Evolutionary conservation across 2,888 invertebrate species (phyloP), one percentile per base, ranked within the genome.

Genomic region (Holacanthella duospinosa): DNA sequence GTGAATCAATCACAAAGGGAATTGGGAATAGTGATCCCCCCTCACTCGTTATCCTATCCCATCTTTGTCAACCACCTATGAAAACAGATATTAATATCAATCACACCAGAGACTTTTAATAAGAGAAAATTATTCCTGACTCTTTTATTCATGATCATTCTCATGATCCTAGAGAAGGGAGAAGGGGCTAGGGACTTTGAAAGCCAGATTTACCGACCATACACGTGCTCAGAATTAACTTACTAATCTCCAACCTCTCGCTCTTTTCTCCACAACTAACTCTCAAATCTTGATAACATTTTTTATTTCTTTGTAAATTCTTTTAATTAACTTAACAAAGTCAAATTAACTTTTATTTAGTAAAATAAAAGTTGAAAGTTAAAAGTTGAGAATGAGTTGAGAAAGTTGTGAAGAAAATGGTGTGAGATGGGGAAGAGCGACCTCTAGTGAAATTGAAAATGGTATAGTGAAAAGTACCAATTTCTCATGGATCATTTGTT

Each of bases 191-290:
- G 48, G 21, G 21, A 48, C 19, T 48, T 21, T n/a, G 21, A n/a
- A 48, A 48, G 48, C 21, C 48, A 48, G 21, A 48, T 21, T 21
- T n/a, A 21, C 12, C 48, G 4, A 9, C 21, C 4, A 9, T 4
- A 48, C 48, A 48, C 48, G 48, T 48, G 48, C 48, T 21, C n/a
- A n/a, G 48, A 4, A 9, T 48, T 48, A 48, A 48, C 48, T 48
- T 48, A 36, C 36, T 36, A 36, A 36, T 36, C 36, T n/a, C 36
- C 36, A 36, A 36, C 16, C 36, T 9, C 16, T 9, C 6, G 36
- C 36, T 36, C 9, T 16, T 9, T 36, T 36, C 36, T 9, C 9
- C 36, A 36, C 36, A 36, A 36, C 16, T 36, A 9, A 36, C 36
- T 9, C 6, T 36, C 6, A 16, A 36, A 36, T n/a, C n/a, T n/a